Conservation (phyloP, 2,888 invertebrate species). For the Drosophila hamatofila region DNA sequence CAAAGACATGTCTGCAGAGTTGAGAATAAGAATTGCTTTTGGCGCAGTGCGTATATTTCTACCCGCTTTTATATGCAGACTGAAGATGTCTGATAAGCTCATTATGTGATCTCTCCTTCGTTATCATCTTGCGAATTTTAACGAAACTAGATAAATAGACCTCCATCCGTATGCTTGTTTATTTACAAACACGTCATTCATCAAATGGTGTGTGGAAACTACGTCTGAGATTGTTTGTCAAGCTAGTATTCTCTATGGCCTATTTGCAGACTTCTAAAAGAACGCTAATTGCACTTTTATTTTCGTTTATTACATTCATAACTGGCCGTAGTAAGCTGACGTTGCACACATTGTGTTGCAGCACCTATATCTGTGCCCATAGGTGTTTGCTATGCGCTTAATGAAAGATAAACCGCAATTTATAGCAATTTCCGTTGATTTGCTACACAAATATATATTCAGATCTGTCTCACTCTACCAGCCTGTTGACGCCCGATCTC, state of each 20-base stretch:
- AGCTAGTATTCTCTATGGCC: not conserved
- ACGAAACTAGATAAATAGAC: constrained; percentile 46
- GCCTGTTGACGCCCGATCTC: constrained; percentile 33
- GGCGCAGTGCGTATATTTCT: constrained; percentile 65
- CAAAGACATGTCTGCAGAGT: constrained; percentile 29
- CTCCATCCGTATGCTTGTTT: constrained; percentile 31
- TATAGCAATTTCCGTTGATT: constrained; percentile 52
- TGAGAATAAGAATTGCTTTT: constrained; percentile 54
- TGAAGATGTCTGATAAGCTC: constrained; percentile 40
- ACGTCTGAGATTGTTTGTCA: not conserved
- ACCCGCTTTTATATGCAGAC: constrained; percentile 61
- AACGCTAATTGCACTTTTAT: constrained; percentile 28
- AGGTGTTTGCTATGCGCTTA: constrained; percentile 36
- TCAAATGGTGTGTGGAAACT: constrained; percentile 11
- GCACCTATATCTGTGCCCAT: constrained; percentile 11
- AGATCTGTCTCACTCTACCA: not conserved
- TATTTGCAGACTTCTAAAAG: not conserved
- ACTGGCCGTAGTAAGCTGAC: not conserved
- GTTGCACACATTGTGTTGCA: constrained; percentile 45
- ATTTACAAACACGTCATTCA: constrained; percentile 36
- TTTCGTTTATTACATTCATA: constrained; percentile 33
- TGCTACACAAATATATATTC: constrained; percentile 48
- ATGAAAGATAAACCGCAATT: constrained; percentile 47
- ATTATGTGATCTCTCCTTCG: constrained; percentile 33
- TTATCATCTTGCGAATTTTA: constrained; percentile 50